These are phyloP conservation scores for Serripes groenlandicus DNA, from an alignment of 2,888 invertebrate genomes.

Conservation along the genomic window DNA sequence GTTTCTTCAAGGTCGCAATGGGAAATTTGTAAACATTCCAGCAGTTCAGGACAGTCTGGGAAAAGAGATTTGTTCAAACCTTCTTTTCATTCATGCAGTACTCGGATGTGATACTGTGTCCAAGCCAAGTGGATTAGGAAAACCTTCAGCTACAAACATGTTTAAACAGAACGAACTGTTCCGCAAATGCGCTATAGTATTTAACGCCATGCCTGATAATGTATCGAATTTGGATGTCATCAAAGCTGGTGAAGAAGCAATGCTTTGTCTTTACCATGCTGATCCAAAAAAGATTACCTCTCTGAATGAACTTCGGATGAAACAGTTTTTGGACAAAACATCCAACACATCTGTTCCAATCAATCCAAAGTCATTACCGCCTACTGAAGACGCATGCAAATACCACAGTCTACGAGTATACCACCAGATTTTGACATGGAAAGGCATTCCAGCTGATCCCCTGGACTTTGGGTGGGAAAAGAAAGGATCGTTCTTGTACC, in stretches of 20 bases:
- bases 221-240: neutral
- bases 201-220: neutral
- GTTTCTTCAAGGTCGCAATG: neutral
- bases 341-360: too few relatives aligned
- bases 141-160: neutral
- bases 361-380: too few relatives aligned
- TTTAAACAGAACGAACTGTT: conserved; percentile 5
- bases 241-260: neutral
- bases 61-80: neutral
- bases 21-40: neutral
- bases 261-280: conserved; percentile 7
- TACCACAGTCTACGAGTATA: too few relatives aligned
- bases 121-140: neutral
- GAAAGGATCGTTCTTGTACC: too few relatives aligned
- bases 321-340: neutral
- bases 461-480: too few relatives aligned
- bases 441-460: too few relatives aligned
- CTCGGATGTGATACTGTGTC: conserved; percentile 4
- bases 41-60: too few relatives aligned
- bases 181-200: neutral
- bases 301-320: neutral
- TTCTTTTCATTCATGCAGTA: neutral
- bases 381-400: too few relatives aligned
- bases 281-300: conserved; percentile 2
- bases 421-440: too few relatives aligned